phyloP scores from a whole-genome alignment of 2,113 vertebrate species.

The Vicugna pacos region DNA sequence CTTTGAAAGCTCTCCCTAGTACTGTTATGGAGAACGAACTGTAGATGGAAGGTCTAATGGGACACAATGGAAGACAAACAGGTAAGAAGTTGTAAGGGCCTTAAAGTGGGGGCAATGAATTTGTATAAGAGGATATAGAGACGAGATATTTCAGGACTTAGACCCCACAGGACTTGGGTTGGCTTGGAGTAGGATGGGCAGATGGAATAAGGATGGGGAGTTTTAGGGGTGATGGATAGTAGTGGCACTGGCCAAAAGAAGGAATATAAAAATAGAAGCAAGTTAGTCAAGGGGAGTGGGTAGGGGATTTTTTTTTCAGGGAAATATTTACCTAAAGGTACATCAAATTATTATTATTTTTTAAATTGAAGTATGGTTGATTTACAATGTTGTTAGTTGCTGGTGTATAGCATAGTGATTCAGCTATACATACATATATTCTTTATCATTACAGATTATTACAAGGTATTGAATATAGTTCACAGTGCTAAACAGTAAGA shows the following conservation, averaged over 20 bases:
- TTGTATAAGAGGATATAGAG: background rate
- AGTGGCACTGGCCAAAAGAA: background rate
- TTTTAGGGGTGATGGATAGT: background rate
- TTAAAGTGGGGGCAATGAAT: background rate
- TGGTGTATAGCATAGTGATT: too few relatives aligned
- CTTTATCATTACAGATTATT: too few relatives aligned
- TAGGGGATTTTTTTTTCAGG: background rate
- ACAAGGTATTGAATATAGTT: too few relatives aligned
- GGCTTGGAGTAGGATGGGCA: background rate
- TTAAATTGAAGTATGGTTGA: too few relatives aligned
- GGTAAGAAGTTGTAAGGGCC: background rate
- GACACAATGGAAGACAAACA: background rate
- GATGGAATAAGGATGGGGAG: background rate
- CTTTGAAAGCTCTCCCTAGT: background rate
- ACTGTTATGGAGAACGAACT: background rate
- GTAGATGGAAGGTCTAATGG: background rate
- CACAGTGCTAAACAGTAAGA: too few relatives aligned
- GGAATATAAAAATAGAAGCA: background rate
- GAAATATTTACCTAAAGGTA: too few relatives aligned
- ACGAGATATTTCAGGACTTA: constrained; percentile 7
- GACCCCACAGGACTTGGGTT: background rate
- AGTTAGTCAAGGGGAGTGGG: background rate
- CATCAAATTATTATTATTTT: too few relatives aligned
- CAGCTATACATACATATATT: too few relatives aligned
- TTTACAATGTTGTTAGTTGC: too few relatives aligned